Evolutionary conservation across 2,113 vertebrate species (phyloP).

Genomic region (Chamaetylas fuelleborni): DNA sequence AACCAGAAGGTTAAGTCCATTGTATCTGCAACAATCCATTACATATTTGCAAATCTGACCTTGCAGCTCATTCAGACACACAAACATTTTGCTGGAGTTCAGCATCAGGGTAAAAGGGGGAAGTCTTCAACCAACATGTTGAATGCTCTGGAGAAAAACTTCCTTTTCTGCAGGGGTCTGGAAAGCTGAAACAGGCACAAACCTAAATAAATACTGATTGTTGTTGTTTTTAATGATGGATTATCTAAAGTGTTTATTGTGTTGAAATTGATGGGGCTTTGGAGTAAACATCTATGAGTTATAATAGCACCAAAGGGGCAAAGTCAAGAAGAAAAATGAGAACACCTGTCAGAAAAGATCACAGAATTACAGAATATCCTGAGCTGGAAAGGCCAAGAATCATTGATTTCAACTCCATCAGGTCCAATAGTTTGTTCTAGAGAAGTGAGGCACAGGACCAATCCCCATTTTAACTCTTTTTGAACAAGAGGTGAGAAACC

Average conservation of each 20-base stretch:
- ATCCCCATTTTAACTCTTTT: background rate
- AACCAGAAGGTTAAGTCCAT: background rate
- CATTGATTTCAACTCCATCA: background rate
- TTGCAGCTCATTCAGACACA: background rate
- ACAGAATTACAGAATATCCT: background rate
- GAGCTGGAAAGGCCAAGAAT: background rate
- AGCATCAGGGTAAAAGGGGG: background rate
- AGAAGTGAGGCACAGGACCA: background rate
- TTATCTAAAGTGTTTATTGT: background rate
- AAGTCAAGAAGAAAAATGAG: background rate
- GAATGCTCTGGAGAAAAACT: background rate
- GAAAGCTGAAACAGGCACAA: background rate
- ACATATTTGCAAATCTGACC: background rate
- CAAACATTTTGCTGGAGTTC: background rate
- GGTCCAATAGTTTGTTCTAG: background rate
- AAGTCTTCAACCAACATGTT: background rate
- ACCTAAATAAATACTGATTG: background rate
- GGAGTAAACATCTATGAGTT: background rate
- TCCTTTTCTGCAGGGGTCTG: background rate
- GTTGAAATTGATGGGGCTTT: background rate
- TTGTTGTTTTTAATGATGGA: background rate
- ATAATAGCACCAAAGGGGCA: background rate
- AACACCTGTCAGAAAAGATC: background rate
- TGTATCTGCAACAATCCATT: background rate
- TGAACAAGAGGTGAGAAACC: background rate